phyloP scores from a whole-genome alignment of 2,113 vertebrate genomes.

The Pristiophorus japonicus region DNA sequence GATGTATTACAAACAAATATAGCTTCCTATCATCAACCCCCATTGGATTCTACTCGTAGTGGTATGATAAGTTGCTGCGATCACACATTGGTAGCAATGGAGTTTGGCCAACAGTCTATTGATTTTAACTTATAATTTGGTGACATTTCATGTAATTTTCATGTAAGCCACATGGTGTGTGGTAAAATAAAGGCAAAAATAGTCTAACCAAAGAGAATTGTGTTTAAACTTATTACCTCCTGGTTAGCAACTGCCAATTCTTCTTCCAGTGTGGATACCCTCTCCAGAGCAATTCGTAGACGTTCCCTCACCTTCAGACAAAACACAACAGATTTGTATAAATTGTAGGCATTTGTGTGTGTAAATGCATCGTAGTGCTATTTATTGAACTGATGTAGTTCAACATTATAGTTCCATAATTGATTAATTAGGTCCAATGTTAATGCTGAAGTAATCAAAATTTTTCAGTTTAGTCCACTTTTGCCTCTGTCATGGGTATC shows the following conservation, averaged over 20 bases:
- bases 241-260: constrained; percentile 90
- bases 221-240: constrained; percentile 67
- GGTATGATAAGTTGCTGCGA: constrained; percentile 5
- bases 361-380: background rate
- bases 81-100: constrained; percentile 37
- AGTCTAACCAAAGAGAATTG: constrained; percentile 15
- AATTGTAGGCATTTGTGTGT: constrained; percentile 3
- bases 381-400: constrained; percentile 16
- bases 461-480: constrained; percentile 28
- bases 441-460: constrained; percentile 19
- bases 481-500: constrained; percentile 27
- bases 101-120: constrained; percentile 39
- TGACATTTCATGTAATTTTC: constrained; percentile 49
- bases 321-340: constrained; percentile 45
- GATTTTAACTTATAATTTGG: constrained; percentile 39
- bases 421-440: background rate
- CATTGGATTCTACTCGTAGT: background rate
- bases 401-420: constrained; percentile 16
- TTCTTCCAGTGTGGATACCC: constrained; percentile 91
- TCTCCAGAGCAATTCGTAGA: constrained; percentile 92
- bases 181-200: constrained; percentile 33
- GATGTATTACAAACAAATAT: background rate
- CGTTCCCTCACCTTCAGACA: constrained; percentile 81
- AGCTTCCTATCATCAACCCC: background rate
- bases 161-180: constrained; percentile 46